Evolutionary conservation across 2,113 vertebrate species (phyloP).

Genomic region (Mugil cephalus): DNA sequence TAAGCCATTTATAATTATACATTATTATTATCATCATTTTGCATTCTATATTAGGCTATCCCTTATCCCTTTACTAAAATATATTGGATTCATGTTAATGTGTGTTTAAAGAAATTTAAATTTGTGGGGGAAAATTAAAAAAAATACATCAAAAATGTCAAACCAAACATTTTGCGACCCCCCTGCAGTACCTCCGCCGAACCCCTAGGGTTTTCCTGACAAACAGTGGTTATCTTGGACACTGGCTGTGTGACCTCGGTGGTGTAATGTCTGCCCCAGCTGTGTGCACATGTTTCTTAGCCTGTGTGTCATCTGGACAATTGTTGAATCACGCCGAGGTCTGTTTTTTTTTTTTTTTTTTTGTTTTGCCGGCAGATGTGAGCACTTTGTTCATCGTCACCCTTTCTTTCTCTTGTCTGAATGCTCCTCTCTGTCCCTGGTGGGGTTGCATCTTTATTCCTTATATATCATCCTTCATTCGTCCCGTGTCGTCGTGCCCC

Average conservation of each 20-base stretch:
- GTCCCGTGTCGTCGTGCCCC: neutral
- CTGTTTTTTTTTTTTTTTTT: conserved; percentile 55
- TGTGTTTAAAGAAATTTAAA: no score
- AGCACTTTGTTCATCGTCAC: conserved; percentile 8
- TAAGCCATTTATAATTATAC: no score
- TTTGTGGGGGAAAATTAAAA: no score
- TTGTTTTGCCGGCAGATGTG: conserved; percentile 46
- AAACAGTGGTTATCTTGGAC: conserved; percentile 11
- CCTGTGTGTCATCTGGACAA: conserved; percentile 41
- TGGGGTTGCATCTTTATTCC: conserved; percentile 10
- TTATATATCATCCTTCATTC: conserved; percentile 7
- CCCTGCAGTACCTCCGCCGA: no score
- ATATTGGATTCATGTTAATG: no score
- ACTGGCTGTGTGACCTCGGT: conserved; percentile 27
- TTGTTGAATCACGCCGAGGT: conserved; percentile 33
- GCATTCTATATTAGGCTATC: no score
- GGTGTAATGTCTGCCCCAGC: conserved; percentile 23
- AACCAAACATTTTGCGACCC: no score
- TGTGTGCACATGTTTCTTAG: conserved; percentile 31
- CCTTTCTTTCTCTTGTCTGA: neutral
- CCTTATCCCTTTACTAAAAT: no score
- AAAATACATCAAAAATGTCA: no score
- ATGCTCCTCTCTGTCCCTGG: neutral
- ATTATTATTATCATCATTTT: no score
- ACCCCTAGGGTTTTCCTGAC: neutral